Evolutionary conservation across 2,113 vertebrate genomes (phyloP), one percentile per base, ranked within the genome.

Genomic region (Indicator maculatus): DNA sequence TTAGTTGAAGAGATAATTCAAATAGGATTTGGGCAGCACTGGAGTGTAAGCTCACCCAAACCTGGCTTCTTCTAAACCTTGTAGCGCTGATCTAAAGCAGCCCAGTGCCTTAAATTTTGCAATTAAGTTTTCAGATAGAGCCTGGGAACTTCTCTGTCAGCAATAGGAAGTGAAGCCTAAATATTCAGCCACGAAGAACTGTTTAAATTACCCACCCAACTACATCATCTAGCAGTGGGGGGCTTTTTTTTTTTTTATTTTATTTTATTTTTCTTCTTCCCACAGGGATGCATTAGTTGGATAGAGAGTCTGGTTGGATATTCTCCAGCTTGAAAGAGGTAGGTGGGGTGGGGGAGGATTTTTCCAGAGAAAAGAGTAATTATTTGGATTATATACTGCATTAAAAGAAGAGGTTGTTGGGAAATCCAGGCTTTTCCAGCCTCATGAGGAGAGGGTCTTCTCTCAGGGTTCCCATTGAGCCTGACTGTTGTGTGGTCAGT

Each of bases 321-420:
- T 88, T 83, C 59, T 89, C 75, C 88, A 93, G 53, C 65, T 64
- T 82, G 44, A 90, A 95, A 87, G 66, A 93, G 93, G 53, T 70
- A 55, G 12, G 33, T 60, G 21, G 12, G 9, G 39, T 1, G 1
- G 31, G 67, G 67, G 59, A 21, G 64, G 14, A 69, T 79, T 91
- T 94, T 91, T 83, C 60, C 66, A 82, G 58, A 89, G 69, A 93
- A 95, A 93, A 93, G 71, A 69, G 39, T 82, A 80, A 91, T 95
- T 94, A 83, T 94, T 92, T 93, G 69, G 61, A 50, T 92, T 95
- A 81, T 60, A 83, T 39, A 60, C 33, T 72, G 44, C 58, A 53
- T 72, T 92, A 76, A 89, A 89, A 86, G 18, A 89, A 83, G 64
- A 91, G 28, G 39, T 76, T 89, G 47, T 83, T 76, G 59, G 50